phyloP scores from a whole-genome alignment of 1,140 invertebrate genomes.

The Penaeus japonicus region DNA sequence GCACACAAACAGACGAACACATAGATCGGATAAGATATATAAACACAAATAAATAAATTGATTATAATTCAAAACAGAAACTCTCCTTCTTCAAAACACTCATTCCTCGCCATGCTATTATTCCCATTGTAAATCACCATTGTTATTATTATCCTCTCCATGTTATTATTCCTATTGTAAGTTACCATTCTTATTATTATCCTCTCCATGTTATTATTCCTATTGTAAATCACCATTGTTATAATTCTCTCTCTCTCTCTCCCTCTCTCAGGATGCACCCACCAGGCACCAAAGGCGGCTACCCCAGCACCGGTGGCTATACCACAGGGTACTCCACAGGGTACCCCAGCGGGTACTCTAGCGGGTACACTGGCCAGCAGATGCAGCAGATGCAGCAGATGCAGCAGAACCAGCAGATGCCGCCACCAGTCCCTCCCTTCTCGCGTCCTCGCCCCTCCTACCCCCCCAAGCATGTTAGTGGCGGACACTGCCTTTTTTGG shows the following conservation, averaged over 20 bases:
- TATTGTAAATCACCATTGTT: not conserved
- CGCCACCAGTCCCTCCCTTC: constrained; percentile 48
- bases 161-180: too few relatives aligned
- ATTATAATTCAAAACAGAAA: too few relatives aligned
- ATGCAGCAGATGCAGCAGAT: not conserved
- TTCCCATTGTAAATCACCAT: too few relatives aligned
- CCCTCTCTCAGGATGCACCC: constrained; percentile 22
- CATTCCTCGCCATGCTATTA: too few relatives aligned
- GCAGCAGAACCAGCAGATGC: constrained; percentile 37
- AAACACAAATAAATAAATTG: not conserved
- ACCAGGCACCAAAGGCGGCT: not conserved
- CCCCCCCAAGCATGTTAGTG: constrained; percentile 39
- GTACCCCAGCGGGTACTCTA: not conserved
- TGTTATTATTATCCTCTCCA: too few relatives aligned
- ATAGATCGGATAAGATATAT: not conserved
- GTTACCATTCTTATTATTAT: too few relatives aligned
- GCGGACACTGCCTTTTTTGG: not conserved
- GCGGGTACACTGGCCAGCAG: not conserved
- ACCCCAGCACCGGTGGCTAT: not conserved
- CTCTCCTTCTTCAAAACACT: too few relatives aligned
- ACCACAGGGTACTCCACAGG: not conserved
- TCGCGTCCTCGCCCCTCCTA: constrained; percentile 43
- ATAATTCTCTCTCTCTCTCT: not conserved
- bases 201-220: too few relatives aligned
- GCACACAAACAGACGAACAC: not conserved